Conservation (phyloP, 2,113 vertebrate species). For the Mobula birostris region DNA sequence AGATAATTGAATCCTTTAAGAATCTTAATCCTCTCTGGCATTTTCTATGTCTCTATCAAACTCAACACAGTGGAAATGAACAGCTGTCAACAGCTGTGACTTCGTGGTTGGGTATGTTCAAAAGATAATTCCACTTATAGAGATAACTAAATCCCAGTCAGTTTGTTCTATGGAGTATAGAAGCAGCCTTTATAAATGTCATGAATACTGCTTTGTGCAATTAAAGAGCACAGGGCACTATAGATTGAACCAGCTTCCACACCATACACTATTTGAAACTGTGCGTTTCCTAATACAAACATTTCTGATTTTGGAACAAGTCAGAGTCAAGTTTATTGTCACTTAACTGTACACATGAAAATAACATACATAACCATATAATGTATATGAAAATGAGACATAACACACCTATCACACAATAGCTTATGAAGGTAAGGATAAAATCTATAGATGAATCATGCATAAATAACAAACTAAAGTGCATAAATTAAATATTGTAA, state of each 20-base stretch:
- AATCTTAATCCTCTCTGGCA: conserved; percentile 14
- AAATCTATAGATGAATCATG: too few species aligned
- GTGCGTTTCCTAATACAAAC: background rate
- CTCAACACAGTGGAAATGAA: background rate
- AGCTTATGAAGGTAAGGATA: too few species aligned
- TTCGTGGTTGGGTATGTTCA: background rate
- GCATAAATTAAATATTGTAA: too few species aligned
- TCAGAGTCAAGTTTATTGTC: too few species aligned
- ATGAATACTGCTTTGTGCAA: conserved; percentile 29
- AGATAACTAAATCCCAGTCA: conserved; percentile 13
- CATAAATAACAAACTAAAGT: too few species aligned
- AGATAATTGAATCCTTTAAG: background rate
- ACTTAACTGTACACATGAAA: too few species aligned
- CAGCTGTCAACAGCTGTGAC: background rate
- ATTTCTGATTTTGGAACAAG: background rate
- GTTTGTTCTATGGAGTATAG: background rate
- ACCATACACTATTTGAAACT: background rate
- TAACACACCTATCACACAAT: too few species aligned
- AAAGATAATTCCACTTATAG: background rate
- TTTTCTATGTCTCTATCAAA: background rate
- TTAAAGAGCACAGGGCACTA: background rate
- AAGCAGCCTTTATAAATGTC: background rate
- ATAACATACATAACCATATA: too few species aligned
- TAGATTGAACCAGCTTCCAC: background rate
- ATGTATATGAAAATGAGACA: too few species aligned